Evolutionary conservation across 1,140 invertebrate species (phyloP).

Genomic region (Drosophila hydei): DNA sequence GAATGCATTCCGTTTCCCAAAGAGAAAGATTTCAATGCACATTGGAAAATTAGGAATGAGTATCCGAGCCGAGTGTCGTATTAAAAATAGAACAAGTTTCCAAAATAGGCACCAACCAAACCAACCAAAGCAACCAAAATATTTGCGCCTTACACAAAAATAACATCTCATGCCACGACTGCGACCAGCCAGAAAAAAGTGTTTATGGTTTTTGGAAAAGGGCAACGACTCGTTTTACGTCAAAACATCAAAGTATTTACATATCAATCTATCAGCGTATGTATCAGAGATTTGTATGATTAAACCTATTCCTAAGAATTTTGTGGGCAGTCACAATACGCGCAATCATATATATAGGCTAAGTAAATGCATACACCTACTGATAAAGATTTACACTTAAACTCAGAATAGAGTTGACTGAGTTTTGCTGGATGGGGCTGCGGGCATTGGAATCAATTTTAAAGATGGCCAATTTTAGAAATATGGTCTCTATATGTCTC

Average conservation of each 20-base stretch:
- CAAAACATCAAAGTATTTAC: conserved; percentile 21
- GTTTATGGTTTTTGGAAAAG: conserved; percentile 63
- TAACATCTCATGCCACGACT: conserved; percentile 45
- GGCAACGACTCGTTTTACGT: conserved; percentile 58
- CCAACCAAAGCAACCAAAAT: conserved; percentile 39
- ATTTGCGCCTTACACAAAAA: conserved; percentile 65
- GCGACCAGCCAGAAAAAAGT: conserved; percentile 23
- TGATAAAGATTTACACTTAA: not conserved
- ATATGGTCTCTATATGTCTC: no score
- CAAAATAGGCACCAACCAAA: conserved; percentile 43
- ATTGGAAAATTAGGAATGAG: conserved; percentile 6
- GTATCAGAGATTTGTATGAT: not conserved
- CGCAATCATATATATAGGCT: not conserved
- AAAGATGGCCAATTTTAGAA: no score
- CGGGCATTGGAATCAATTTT: no score
- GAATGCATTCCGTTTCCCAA: conserved; percentile 7
- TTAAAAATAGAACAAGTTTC: conserved; percentile 43
- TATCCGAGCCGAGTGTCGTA: conserved; percentile 28
- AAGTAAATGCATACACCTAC: no score
- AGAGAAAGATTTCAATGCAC: conserved; percentile 8
- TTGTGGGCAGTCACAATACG: not conserved
- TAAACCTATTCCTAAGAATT: not conserved
- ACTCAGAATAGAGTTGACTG: no score
- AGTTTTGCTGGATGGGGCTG: no score
- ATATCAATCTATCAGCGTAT: not conserved